Conservation (phyloP, 2,113 vertebrate species). For the sheep (Ovis aries) region ARS-UI_Ramb_v3.0 NC_056054.1:27285001-27285500, state of each 20-base stretch:
- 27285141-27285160: not conserved
- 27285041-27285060: not conserved
- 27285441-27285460: not conserved
- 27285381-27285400: not conserved
- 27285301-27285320: not conserved
- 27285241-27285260: not conserved
- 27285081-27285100: not conserved
- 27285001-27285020: not conserved
- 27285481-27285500: not conserved
- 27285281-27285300: not conserved
- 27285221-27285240: not conserved
- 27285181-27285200: not conserved
- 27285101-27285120: not conserved
- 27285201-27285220: not conserved
- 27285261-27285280: not conserved
- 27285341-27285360: not conserved
- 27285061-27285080: not conserved
- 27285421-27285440: not conserved
- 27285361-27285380: not conserved
- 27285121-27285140: not conserved
- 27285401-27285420: not conserved
- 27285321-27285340: not conserved
- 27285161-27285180: not conserved
- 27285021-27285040: not conserved
- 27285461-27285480: not conserved